Percentiles rank a stretch among this genome's conserved stretches.
phyloP scores from a whole-genome alignment of 2,113 vertebrate genomes.

The Gallinago jamesoni region DNA sequence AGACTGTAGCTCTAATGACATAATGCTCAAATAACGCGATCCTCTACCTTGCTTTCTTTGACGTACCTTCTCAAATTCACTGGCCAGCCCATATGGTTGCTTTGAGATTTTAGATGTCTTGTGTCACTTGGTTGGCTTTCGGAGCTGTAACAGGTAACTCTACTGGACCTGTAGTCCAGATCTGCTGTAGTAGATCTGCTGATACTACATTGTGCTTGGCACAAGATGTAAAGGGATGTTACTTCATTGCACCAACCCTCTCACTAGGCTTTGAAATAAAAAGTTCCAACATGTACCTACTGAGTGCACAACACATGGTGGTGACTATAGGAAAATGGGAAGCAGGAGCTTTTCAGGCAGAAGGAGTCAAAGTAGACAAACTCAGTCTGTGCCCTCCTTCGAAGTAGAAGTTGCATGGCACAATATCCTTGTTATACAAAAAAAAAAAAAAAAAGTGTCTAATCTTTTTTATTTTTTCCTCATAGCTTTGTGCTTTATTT shows the following conservation, averaged over 20 bases:
- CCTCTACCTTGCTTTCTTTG: slow-evolving; percentile 31
- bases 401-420: slow-evolving; percentile 3
- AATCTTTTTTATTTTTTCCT: not conserved
- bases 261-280: slow-evolving; percentile 63
- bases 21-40: not conserved
- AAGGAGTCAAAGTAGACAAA: slow-evolving; percentile 28
- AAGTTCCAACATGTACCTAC: slow-evolving; percentile 50
- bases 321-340: slow-evolving; percentile 57
- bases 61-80: slow-evolving; percentile 9
- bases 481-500: not conserved
- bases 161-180: not conserved
- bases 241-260: slow-evolving; percentile 43
- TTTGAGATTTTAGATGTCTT: slow-evolving; percentile 37
- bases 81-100: slow-evolving; percentile 7
- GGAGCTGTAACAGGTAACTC: slow-evolving; percentile 44
- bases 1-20: not conserved
- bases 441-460: not conserved
- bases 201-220: slow-evolving; percentile 41
- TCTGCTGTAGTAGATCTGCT: not conserved
- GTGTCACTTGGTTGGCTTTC: slow-evolving; percentile 29
- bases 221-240: slow-evolving; percentile 22
- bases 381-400: slow-evolving; percentile 26
- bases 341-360: slow-evolving; percentile 52
- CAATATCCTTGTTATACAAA: not conserved
- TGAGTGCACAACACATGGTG: slow-evolving; percentile 23